Conservation (phyloP, 2,888 invertebrate genomes). For the Lycocerus yunnanus region DNA sequence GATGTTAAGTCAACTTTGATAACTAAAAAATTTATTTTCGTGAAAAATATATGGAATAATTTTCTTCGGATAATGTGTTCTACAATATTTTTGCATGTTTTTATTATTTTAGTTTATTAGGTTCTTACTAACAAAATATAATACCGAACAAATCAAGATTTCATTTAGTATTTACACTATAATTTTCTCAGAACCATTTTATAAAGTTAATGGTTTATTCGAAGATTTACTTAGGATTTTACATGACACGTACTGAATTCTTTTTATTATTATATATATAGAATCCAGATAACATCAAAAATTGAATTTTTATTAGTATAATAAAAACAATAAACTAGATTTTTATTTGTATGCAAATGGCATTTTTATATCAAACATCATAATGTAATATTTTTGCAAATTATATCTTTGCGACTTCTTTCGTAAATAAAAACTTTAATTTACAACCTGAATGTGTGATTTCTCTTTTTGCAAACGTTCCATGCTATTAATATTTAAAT, state of each 20-base stretch:
- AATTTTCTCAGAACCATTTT: background rate
- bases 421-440: background rate
- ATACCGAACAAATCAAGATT: background rate
- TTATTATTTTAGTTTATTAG: background rate
- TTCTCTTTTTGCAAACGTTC: background rate
- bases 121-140: background rate
- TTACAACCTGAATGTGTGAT: background rate
- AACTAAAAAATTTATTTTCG: background rate
- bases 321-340: background rate
- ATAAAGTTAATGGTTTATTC: background rate
- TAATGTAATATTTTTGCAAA: background rate
- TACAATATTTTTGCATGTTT: background rate
- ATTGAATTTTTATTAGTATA: background rate
- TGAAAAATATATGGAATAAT: background rate
- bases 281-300: background rate
- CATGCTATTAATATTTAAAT: background rate
- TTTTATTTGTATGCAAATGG: background rate
- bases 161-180: background rate
- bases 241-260: background rate
- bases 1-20: background rate
- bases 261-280: background rate
- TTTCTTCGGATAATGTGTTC: background rate
- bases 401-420: background rate
- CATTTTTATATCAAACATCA: background rate
- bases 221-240: background rate